Evolutionary conservation across 2,797 vertebrate genomes (phyloP).

Genomic region (Lacerta agilis): DNA sequence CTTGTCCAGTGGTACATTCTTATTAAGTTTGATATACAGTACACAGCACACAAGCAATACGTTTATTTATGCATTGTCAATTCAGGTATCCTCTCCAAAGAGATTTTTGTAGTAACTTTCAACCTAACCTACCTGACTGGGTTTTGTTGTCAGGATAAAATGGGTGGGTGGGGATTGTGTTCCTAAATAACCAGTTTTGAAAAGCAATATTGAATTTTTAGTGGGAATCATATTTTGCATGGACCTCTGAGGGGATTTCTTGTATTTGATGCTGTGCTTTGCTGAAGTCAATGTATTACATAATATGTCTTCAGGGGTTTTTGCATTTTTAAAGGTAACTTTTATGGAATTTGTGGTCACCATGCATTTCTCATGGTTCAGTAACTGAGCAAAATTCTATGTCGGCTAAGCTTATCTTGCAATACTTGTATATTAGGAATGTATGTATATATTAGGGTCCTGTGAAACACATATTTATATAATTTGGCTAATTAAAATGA

Average conservation of each 20-base stretch:
- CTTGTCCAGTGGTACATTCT: no score
- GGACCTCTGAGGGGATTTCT: slow-evolving; percentile 17
- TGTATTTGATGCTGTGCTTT: slow-evolving; percentile 28
- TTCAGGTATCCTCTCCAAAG: no score
- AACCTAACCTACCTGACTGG: background rate
- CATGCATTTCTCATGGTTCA: background rate
- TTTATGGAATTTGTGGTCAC: no score
- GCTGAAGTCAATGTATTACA: background rate
- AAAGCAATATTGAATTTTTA: background rate
- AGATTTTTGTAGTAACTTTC: no score
- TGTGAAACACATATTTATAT: background rate
- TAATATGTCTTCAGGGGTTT: background rate
- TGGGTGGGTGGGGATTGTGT: background rate
- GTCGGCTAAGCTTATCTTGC: background rate
- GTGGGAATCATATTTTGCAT: background rate
- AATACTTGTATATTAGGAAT: background rate
- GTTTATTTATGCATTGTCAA: no score
- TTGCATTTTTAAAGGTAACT: background rate
- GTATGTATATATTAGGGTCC: background rate
- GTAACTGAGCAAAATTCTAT: background rate
- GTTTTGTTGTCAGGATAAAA: background rate
- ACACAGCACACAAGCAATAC: no score
- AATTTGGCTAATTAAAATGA: background rate
- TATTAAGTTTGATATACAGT: no score
- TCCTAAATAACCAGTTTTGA: background rate